Percentiles rank a stretch among this genome's conserved stretches.
Evolutionary conservation across 1,140 invertebrate genomes (phyloP).

Genomic region (Pseudomyrmex gracilis): DNA sequence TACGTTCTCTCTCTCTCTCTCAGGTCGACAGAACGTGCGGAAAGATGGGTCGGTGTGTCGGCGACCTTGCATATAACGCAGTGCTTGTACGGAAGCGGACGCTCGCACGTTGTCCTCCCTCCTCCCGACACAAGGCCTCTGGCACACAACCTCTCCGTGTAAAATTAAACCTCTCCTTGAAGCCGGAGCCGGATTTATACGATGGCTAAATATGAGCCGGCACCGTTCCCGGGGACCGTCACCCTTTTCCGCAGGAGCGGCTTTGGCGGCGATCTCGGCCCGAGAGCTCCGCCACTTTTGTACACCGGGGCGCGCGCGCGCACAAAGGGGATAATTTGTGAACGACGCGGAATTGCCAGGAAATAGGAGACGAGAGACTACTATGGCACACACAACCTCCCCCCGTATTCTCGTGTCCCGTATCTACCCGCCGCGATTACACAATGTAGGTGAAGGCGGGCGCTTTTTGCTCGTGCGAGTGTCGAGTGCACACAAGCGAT

Average conservation of each 20-base stretch:
- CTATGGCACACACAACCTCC: constrained; percentile 35
- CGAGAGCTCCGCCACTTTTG: constrained; percentile 60
- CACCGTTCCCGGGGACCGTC: constrained; percentile 56
- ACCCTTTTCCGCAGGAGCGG: constrained; percentile 47
- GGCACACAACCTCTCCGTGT: constrained; percentile 62
- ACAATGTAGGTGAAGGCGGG: constrained; percentile 2
- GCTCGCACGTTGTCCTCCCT: constrained; percentile 63
- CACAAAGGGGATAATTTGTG: constrained; percentile 72
- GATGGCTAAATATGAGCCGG: constrained; percentile 77
- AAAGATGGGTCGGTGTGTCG: constrained; percentile 74
- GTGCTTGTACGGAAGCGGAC: constrained; percentile 39
- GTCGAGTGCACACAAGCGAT: constrained; percentile 2
- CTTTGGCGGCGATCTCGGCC: constrained; percentile 31
- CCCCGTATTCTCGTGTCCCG: constrained; percentile 31
- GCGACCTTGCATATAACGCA: constrained; percentile 35
- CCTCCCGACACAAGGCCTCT: constrained; percentile 39
- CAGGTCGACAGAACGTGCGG: constrained; percentile 29
- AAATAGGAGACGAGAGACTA: constrained; percentile 71
- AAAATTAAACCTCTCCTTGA: constrained; percentile 75
- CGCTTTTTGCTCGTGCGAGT: not conserved
- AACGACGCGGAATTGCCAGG: constrained; percentile 70
- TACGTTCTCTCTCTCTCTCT: constrained; percentile 27
- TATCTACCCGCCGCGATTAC: constrained; percentile 41
- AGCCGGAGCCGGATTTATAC: constrained; percentile 71
- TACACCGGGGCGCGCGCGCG: constrained; percentile 24